Conservation (phyloP, 2,113 vertebrate genomes). For the Charina bottae region DNA sequence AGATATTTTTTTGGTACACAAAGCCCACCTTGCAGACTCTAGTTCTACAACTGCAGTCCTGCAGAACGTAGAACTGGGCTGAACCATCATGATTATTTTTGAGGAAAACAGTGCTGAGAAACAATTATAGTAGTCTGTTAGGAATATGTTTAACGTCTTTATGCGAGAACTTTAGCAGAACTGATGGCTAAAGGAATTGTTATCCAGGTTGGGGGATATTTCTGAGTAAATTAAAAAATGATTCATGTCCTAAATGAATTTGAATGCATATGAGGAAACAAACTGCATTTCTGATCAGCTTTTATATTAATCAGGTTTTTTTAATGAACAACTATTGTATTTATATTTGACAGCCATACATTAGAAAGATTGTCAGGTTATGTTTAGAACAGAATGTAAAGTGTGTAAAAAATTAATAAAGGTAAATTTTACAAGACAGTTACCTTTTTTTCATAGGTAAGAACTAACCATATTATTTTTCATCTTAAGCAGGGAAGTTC, state of each 20-base stretch:
- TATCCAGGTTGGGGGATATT: not conserved
- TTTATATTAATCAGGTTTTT: not conserved
- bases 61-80: not conserved
- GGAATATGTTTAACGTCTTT: not conserved
- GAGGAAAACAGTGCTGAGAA: not conserved
- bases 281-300: not conserved
- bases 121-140: not conserved
- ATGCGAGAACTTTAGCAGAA: not conserved
- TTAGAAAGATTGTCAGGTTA: not conserved
- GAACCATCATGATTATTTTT: not conserved
- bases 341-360: not conserved
- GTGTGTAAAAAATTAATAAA: too few species aligned
- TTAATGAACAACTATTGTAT: not conserved
- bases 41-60: not conserved
- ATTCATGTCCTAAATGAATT: slow-evolving; percentile 5
- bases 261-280: not conserved
- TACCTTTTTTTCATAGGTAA: not conserved
- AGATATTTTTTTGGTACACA: not conserved
- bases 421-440: not conserved
- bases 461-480: not conserved
- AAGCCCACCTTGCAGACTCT: not conserved
- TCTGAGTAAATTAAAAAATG: slow-evolving; percentile 10
- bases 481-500: not conserved
- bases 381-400: not conserved
- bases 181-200: not conserved